Conservation (phyloP, 2,797 vertebrate genomes). For the Phoeniculus purpureus region DNA sequence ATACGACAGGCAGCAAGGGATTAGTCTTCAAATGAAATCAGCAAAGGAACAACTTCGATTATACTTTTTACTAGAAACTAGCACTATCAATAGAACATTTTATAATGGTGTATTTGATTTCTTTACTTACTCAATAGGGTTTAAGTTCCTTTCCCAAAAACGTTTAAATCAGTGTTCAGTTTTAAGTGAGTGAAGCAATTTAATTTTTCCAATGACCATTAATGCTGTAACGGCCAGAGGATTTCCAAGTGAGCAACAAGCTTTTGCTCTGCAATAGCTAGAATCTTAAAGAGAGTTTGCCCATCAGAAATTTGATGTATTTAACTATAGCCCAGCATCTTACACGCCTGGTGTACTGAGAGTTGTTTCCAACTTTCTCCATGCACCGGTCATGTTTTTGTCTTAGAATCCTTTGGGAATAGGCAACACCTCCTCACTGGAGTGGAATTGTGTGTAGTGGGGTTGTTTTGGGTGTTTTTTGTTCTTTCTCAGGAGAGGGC, state of each 20-base stretch:
- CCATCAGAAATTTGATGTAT: background rate
- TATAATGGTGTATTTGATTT: background rate
- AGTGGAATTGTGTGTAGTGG: background rate
- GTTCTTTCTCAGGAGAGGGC: background rate
- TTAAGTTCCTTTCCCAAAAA: background rate
- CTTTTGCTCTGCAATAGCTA: background rate
- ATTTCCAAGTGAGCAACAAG: constrained; percentile 27
- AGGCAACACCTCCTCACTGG: background rate
- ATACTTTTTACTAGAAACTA: background rate
- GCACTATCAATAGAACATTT: background rate
- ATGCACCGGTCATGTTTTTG: background rate
- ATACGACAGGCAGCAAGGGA: background rate
- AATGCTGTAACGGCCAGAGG: background rate
- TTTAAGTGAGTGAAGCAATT: background rate
- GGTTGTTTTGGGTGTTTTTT: background rate
- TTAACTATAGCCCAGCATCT: background rate
- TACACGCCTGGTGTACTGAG: background rate
- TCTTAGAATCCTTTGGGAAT: background rate
- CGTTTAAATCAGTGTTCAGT: background rate
- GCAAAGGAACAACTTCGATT: background rate
- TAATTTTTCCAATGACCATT: constrained; percentile 14
- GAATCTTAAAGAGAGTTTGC: background rate
- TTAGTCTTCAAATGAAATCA: background rate
- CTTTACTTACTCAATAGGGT: background rate
- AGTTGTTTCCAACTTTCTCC: background rate